Conservation (phyloP, 2,888 invertebrate genomes). For the Ophioninae sp. region DNA sequence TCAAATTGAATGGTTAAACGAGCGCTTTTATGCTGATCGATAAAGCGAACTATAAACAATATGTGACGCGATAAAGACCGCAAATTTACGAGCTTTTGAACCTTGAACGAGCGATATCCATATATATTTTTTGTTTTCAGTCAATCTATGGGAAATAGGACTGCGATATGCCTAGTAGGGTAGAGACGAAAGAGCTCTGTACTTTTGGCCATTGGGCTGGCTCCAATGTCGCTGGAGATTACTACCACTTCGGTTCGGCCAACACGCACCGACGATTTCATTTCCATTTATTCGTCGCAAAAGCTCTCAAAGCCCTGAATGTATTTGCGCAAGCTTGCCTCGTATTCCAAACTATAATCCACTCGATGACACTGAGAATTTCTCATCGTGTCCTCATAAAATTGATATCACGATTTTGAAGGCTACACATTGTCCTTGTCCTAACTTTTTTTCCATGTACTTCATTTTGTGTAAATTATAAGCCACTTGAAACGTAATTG, state of each 20-base stretch:
- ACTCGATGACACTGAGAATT: conserved; percentile 27
- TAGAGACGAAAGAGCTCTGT: background rate
- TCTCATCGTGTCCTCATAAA: conserved; percentile 27
- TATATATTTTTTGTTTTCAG: background rate
- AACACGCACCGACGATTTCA: conserved; percentile 49
- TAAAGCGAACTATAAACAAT: background rate
- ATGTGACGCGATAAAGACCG: background rate
- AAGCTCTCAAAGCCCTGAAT: conserved; percentile 39
- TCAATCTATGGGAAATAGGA: background rate
- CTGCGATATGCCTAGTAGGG: background rate
- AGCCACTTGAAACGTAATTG: too few relatives aligned
- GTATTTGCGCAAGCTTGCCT: conserved; percentile 13
- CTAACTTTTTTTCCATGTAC: background rate
- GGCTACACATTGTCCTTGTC: background rate
- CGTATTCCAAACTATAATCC: background rate
- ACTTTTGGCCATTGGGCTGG: conserved; percentile 8
- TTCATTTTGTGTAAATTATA: background rate
- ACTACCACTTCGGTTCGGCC: conserved; percentile 11
- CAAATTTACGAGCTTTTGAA: background rate
- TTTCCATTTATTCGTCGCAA: conserved; percentile 45
- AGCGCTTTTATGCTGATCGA: conserved; percentile 1
- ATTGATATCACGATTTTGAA: background rate
- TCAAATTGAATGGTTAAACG: background rate
- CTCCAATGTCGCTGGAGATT: conserved; percentile 1
- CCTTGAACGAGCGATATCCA: background rate